These are phyloP conservation scores for Mola mola DNA, from an alignment of 2,113 vertebrate species.

Conservation along the genomic window DNA sequence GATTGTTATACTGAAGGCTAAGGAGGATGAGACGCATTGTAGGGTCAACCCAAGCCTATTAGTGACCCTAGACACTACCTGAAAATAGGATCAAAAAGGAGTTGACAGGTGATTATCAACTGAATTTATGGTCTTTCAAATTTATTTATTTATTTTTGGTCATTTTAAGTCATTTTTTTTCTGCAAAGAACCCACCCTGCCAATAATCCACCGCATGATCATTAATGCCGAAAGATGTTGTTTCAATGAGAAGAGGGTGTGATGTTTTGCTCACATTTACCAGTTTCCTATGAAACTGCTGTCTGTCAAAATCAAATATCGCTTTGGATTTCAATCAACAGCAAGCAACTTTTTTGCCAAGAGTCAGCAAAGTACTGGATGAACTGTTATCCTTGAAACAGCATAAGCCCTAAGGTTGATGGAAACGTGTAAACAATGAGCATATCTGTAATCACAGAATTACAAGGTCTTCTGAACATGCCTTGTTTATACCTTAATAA, in stretches of 20 bases:
- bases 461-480: not conserved
- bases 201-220: not conserved
- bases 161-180: too few species aligned
- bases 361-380: conserved; percentile 15
- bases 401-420: conserved; percentile 11
- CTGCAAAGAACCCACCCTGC: too few species aligned
- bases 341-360: conserved; percentile 1
- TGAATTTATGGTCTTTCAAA: too few species aligned
- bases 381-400: conserved; percentile 25
- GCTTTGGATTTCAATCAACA: conserved; percentile 8
- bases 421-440: conserved; percentile 10
- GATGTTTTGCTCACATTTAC: too few species aligned
- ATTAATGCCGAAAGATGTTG: not conserved
- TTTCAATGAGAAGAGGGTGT: not conserved
- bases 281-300: not conserved
- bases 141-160: too few species aligned
- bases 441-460: conserved; percentile 31
- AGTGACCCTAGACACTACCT: too few species aligned
- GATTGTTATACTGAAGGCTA: too few species aligned
- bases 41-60: too few species aligned
- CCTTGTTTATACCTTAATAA: not conserved
- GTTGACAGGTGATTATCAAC: too few species aligned
- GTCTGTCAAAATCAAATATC: conserved; percentile 2
- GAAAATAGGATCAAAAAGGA: too few species aligned
- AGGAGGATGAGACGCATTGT: too few species aligned